These are phyloP conservation scores for Chalcis sispes DNA, from an alignment of 2,888 invertebrate species.

Conservation along the genomic window DNA sequence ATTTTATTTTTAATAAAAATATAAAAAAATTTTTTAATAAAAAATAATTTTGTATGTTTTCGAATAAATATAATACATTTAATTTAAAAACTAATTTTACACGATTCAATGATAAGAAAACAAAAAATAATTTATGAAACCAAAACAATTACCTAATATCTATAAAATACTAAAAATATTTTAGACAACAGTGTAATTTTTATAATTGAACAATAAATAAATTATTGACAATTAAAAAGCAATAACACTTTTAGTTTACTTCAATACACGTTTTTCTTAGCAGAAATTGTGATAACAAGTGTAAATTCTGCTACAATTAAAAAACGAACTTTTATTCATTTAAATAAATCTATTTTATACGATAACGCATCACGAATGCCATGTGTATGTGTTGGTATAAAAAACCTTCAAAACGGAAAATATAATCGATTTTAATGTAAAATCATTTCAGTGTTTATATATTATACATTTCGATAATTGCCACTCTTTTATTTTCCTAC, in stretches of 20 bases:
- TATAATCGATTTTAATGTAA: constrained; percentile 57
- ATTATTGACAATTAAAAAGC: constrained; percentile 50
- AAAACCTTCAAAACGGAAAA: constrained; percentile 51
- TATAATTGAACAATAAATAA: constrained; percentile 48
- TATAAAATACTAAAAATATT: constrained; percentile 21
- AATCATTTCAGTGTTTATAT: constrained; percentile 52
- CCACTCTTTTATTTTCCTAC: constrained; percentile 45
- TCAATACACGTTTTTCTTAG: constrained; percentile 24
- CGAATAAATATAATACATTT: neutral
- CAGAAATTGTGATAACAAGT: constrained; percentile 48
- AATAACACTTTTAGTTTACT: constrained; percentile 35
- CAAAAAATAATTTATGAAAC: constrained; percentile 27
- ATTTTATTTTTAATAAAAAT: constrained; percentile 28
- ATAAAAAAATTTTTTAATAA: constrained; percentile 18
- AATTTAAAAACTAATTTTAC: constrained; percentile 9
- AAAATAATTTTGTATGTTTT: neutral
- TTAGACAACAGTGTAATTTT: constrained; percentile 22
- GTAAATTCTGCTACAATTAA: constrained; percentile 40
- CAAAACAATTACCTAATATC: constrained; percentile 12
- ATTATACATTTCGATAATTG: constrained; percentile 54
- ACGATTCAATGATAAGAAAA: no score
- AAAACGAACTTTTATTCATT: constrained; percentile 30
- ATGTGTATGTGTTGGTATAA: constrained; percentile 48
- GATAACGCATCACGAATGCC: constrained; percentile 46
- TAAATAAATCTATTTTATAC: constrained; percentile 49